A percentile compares a stretch with the other conserved stretches of the same genome.
phyloP scores from a whole-genome alignment of 2,113 vertebrate species.

The Phocoena sinus region DNA sequence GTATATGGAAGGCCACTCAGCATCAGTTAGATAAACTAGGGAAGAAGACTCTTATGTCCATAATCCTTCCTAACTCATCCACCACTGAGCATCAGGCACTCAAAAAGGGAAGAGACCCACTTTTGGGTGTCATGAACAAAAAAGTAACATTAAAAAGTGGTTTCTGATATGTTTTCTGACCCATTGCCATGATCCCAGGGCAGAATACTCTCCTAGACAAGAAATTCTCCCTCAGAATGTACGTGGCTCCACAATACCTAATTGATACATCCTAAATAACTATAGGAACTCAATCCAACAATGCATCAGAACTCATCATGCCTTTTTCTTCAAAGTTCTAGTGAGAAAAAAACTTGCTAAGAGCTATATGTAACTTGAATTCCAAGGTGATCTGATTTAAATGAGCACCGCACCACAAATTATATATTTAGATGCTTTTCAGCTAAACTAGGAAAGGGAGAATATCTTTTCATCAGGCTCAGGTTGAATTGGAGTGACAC shows the following conservation, averaged over 20 bases:
- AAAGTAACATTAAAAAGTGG: not conserved
- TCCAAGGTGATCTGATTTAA: constrained; percentile 48
- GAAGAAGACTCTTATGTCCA: not conserved
- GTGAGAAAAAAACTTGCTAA: not conserved
- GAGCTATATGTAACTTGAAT: not conserved
- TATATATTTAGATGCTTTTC: constrained; percentile 53
- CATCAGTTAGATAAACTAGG: not conserved
- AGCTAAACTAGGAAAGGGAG: constrained; percentile 9
- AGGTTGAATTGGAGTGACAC: constrained; percentile 45
- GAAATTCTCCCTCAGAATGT: not conserved
- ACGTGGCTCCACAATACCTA: not conserved
- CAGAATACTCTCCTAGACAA: not conserved
- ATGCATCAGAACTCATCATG: not conserved
- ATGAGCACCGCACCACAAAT: constrained; percentile 23
- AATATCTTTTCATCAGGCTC: constrained; percentile 32
- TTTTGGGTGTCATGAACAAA: not conserved
- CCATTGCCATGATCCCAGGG: not conserved
- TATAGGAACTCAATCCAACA: not conserved
- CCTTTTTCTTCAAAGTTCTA: not conserved
- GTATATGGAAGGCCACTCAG: not conserved
- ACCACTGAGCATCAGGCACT: not conserved
- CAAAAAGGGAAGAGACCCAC: not conserved
- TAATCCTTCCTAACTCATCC: not conserved
- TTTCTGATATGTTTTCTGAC: not conserved
- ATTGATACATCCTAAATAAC: not conserved